phyloP scores from a whole-genome alignment of 2,797 vertebrate species.

The Triplophysa bombifrons region DNA sequence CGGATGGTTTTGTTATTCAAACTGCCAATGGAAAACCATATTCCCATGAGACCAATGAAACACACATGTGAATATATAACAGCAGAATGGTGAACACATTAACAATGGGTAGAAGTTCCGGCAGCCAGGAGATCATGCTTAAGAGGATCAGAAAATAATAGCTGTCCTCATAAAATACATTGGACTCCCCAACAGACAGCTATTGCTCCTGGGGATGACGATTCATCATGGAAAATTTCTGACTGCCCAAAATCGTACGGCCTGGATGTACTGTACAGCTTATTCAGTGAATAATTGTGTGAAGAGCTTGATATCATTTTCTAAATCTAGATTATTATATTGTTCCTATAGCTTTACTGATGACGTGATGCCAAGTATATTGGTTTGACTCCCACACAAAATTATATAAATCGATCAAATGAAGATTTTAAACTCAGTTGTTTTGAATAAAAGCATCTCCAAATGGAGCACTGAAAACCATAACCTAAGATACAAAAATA shows the following conservation, averaged over 20 bases:
- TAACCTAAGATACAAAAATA: neutral
- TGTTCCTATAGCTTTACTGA: neutral
- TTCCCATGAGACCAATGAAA: slow-evolving; percentile 45
- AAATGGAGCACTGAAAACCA: neutral
- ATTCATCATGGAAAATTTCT: slow-evolving; percentile 34
- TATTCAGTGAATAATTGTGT: slow-evolving; percentile 6
- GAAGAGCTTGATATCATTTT: neutral
- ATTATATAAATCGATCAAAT: neutral
- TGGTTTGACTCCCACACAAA: neutral
- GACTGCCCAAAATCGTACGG: neutral
- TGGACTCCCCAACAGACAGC: slow-evolving; percentile 3
- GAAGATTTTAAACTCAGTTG: neutral
- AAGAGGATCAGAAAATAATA: slow-evolving; percentile 51
- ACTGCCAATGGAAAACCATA: slow-evolving; percentile 48
- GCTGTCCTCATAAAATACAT: slow-evolving; percentile 45
- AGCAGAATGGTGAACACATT: slow-evolving; percentile 65
- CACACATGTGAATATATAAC: slow-evolving; percentile 47
- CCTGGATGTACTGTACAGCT: neutral
- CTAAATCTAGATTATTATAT: neutral
- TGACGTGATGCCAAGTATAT: neutral
- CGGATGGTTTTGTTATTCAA: slow-evolving; percentile 41
- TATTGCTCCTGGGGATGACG: slow-evolving; percentile 20
- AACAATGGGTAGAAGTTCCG: slow-evolving; percentile 52
- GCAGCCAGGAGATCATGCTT: slow-evolving; percentile 42
- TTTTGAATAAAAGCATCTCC: neutral